Percentiles rank a stretch among this genome's conserved stretches.
Conservation (phyloP, 2,888 invertebrate genomes). For the Oxystoma pomonae region DNA sequence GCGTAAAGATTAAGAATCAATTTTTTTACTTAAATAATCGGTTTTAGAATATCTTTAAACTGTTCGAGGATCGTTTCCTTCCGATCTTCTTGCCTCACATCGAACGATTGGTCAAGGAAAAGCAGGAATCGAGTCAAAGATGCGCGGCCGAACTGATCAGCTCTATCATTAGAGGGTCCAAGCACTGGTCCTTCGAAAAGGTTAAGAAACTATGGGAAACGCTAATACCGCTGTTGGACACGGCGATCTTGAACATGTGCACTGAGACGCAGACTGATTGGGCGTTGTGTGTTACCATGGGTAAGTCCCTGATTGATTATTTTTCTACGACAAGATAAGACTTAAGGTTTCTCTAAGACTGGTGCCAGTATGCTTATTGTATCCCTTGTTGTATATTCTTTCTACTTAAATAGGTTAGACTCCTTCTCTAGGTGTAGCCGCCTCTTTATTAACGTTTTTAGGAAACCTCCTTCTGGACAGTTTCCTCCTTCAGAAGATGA, state of each 20-base stretch:
- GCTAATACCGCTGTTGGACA: constrained; percentile 61
- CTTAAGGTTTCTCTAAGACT: no score
- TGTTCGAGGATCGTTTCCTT: constrained; percentile 66
- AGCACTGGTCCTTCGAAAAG: constrained; percentile 73
- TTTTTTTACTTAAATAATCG: no score
- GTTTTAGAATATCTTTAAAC: constrained; percentile 65
- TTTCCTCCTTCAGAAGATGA: no score
- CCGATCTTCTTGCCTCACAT: constrained; percentile 62
- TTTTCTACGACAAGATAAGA: no score
- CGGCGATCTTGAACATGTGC: constrained; percentile 62
- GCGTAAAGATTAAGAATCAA: background rate
- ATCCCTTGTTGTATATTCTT: no score
- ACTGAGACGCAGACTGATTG: constrained; percentile 69
- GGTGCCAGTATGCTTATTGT: no score
- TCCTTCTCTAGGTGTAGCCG: no score
- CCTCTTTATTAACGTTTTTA: no score
- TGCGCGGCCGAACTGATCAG: constrained; percentile 79
- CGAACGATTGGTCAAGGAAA: constrained; percentile 59
- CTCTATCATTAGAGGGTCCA: constrained; percentile 75
- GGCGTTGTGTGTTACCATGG: constrained; percentile 68
- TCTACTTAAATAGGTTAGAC: no score
- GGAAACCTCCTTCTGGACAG: no score
- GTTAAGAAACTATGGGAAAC: constrained; percentile 57
- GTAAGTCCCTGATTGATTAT: no score
- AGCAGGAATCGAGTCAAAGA: constrained; percentile 73